Conservation (phyloP, 23 tunicate genomes). For the Ciona savignyi region DNA sequence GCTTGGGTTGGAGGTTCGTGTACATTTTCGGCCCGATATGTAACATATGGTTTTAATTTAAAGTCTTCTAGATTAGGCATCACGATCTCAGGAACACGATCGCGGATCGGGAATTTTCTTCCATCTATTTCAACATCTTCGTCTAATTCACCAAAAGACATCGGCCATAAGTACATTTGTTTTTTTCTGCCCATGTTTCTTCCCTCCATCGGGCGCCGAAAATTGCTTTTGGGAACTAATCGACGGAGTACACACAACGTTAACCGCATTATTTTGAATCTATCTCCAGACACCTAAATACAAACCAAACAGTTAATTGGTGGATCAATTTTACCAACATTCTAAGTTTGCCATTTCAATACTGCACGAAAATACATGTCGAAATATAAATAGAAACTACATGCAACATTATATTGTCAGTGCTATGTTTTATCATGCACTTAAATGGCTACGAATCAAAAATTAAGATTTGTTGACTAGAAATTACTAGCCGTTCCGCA, state of each 20-base stretch:
- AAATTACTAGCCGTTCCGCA: no score
- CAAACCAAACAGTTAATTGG: slow-evolving; percentile 1
- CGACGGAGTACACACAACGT: slow-evolving; percentile 13
- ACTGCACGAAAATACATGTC: not conserved
- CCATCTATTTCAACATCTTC: slow-evolving; percentile 62
- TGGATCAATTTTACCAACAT: no score
- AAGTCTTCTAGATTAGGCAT: slow-evolving; percentile 70
- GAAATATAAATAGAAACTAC: no score
- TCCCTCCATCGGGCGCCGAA: slow-evolving; percentile 83
- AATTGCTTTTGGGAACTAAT: slow-evolving; percentile 34
- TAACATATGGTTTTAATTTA: slow-evolving; percentile 68
- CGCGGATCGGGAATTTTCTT: slow-evolving; percentile 52
- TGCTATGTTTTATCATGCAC: no score
- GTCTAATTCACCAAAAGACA: slow-evolving; percentile 63
- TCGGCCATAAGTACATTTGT: slow-evolving; percentile 37
- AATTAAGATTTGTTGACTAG: no score
- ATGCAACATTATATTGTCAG: no score
- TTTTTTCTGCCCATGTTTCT: slow-evolving; percentile 45
- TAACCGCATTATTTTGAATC: slow-evolving; percentile 14
- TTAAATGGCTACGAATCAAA: no score
- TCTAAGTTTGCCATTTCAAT: no score
- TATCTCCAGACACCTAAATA: not conserved
- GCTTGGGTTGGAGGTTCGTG: slow-evolving; percentile 55
- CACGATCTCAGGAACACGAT: slow-evolving; percentile 57
- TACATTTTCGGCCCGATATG: slow-evolving; percentile 48